Percentiles rank a stretch among this genome's conserved stretches.
These are phyloP conservation scores for Ceratina calcarata DNA, from an alignment of 1,140 invertebrate genomes.

Conservation along the genomic window DNA sequence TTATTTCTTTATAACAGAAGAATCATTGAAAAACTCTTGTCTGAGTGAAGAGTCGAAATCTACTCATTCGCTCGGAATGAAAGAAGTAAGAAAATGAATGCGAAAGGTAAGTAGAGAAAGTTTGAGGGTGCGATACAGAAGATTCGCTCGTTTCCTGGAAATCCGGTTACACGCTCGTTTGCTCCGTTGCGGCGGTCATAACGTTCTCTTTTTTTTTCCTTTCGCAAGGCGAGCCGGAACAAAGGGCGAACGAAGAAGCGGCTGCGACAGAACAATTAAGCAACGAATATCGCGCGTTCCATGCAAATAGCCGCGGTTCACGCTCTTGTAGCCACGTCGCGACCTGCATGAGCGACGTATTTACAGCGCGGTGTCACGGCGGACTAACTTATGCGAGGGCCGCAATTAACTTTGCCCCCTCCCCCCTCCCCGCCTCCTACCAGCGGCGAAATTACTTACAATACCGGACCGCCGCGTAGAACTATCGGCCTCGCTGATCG, in stretches of 20 bases:
- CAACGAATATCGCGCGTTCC: slow-evolving; percentile 35
- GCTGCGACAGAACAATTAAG: slow-evolving; percentile 34
- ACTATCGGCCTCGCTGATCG: slow-evolving; percentile 49
- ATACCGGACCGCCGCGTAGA: slow-evolving; percentile 46
- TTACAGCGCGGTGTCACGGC: slow-evolving; percentile 40
- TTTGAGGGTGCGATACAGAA: slow-evolving; percentile 2
- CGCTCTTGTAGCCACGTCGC: slow-evolving; percentile 34
- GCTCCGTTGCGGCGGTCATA: slow-evolving; percentile 12
- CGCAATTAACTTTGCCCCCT: slow-evolving; percentile 57
- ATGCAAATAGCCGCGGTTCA: slow-evolving; percentile 44
- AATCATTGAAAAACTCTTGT: no score
- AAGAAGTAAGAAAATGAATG: neutral
- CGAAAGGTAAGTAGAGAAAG: neutral
- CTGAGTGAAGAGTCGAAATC: no score
- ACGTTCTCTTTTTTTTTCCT: slow-evolving; percentile 1
- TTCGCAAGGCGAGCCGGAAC: slow-evolving; percentile 9
- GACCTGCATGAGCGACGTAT: slow-evolving; percentile 37
- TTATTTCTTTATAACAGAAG: no score
- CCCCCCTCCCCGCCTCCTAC: slow-evolving; percentile 1
- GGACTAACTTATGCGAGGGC: slow-evolving; percentile 48
- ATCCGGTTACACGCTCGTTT: slow-evolving; percentile 38
- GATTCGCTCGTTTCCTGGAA: slow-evolving; percentile 16
- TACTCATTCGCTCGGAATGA: no score
- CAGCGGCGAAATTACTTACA: slow-evolving; percentile 55
- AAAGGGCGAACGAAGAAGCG: slow-evolving; percentile 25